Evolutionary conservation across 2,888 invertebrate genomes (phyloP).

Genomic region (Conomelus anceps): DNA sequence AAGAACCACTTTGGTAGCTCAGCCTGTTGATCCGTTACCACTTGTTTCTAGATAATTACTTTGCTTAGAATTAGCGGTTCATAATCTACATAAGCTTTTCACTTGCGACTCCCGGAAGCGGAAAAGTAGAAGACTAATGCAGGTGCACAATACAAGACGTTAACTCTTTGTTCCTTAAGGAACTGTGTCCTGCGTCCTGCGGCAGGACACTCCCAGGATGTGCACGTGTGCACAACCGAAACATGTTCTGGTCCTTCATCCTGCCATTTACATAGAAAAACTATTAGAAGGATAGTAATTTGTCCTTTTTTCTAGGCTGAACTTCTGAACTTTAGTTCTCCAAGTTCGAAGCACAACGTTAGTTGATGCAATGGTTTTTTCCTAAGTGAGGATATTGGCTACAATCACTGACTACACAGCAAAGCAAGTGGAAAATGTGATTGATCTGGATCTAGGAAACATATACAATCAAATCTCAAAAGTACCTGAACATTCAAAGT

Average conservation of each 20-base stretch:
- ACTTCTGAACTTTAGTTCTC: background rate
- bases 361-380: background rate
- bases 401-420: too few species aligned
- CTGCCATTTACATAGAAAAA: background rate
- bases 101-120: background rate
- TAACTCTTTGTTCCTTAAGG: background rate
- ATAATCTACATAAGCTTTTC: background rate
- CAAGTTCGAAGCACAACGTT: background rate
- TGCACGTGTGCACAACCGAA: slow-evolving; percentile 4
- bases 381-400: background rate
- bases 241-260: background rate
- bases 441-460: too few species aligned
- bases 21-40: background rate
- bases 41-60: background rate
- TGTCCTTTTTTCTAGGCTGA: background rate
- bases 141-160: background rate
- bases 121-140: background rate
- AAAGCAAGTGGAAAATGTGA: background rate
- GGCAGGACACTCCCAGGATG: slow-evolving; percentile 11
- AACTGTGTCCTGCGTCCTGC: background rate
- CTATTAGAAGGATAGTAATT: background rate
- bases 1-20: too few species aligned
- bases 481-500: too few species aligned
- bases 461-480: too few species aligned
- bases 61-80: background rate